Conservation (phyloP, 2,888 invertebrate genomes). For the Lymantria dispar region DNA sequence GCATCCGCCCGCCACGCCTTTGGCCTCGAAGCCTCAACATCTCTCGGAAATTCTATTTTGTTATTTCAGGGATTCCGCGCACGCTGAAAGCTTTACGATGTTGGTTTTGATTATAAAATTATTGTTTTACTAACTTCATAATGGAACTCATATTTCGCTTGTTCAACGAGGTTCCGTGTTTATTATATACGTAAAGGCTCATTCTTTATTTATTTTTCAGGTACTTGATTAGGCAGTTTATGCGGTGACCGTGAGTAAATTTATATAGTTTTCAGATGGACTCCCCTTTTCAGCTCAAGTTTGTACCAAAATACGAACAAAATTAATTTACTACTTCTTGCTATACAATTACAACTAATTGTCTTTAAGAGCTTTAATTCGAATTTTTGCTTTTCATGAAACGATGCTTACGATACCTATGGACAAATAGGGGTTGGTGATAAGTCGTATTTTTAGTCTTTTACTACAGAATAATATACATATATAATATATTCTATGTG, state of each 20-base stretch:
- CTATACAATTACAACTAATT: too few species aligned
- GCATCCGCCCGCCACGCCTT: slow-evolving; percentile 49
- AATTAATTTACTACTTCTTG: too few species aligned
- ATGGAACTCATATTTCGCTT: slow-evolving; percentile 42
- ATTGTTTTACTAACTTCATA: slow-evolving; percentile 50
- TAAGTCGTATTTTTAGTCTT: too few species aligned
- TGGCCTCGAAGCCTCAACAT: slow-evolving; percentile 23
- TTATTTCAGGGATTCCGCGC: slow-evolving; percentile 46
- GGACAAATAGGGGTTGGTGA: too few species aligned
- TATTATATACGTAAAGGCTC: slow-evolving; percentile 5
- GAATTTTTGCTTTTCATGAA: too few species aligned
- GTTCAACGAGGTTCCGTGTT: slow-evolving; percentile 31
- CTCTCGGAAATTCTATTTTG: slow-evolving; percentile 52
- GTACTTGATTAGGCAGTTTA: background rate
- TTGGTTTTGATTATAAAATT: slow-evolving; percentile 62
- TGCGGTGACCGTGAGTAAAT: background rate
- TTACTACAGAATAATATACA: too few species aligned
- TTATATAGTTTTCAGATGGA: too few species aligned
- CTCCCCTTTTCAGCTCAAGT: too few species aligned
- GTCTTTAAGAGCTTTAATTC: too few species aligned
- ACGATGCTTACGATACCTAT: too few species aligned
- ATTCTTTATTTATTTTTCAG: slow-evolving; percentile 6
- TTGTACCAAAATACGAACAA: too few species aligned
- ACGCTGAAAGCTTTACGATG: slow-evolving; percentile 58
- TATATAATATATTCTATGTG: too few species aligned